Evolutionary conservation across 2,888 invertebrate genomes (phyloP).

Genomic region (Germaria angustata): DNA sequence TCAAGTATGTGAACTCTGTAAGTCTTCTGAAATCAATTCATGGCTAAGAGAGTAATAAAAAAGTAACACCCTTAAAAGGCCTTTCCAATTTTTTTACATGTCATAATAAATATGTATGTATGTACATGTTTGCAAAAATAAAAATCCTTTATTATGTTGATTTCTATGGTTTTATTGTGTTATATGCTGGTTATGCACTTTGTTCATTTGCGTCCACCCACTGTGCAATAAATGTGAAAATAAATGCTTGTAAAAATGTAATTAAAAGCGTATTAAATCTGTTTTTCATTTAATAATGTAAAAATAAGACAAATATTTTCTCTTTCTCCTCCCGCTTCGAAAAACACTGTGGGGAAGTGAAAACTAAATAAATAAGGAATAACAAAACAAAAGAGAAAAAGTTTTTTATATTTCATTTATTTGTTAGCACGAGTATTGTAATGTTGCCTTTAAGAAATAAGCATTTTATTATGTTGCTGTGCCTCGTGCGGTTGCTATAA

Average conservation of each 20-base stretch:
- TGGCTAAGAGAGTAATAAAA: too few relatives aligned
- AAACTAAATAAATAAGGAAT: constrained; percentile 15
- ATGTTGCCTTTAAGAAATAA: constrained; percentile 2
- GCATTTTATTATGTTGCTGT: neutral
- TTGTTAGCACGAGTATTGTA: constrained; percentile 1
- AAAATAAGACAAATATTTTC: constrained; percentile 28
- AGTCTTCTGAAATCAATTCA: too few relatives aligned
- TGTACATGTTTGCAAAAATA: neutral
- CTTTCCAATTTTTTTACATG: neutral
- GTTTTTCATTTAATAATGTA: constrained; percentile 13
- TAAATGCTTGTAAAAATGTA: constrained; percentile 60
- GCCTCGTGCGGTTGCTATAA: neutral
- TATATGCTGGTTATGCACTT: constrained; percentile 19
- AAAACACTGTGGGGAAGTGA: neutral
- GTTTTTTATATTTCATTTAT: constrained; percentile 31
- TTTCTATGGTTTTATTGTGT: neutral
- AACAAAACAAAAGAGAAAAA: neutral
- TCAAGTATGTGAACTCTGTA: too few relatives aligned
- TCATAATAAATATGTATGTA: neutral
- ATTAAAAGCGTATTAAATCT: constrained; percentile 62
- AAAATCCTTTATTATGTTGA: neutral
- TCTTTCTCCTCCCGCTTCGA: neutral
- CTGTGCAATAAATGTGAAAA: constrained; percentile 61
- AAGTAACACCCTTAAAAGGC: too few relatives aligned
- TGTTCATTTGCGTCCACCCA: constrained; percentile 41